Evolutionary conservation across 2,797 vertebrate species (phyloP).

Genomic region (Discoglossus pictus): DNA sequence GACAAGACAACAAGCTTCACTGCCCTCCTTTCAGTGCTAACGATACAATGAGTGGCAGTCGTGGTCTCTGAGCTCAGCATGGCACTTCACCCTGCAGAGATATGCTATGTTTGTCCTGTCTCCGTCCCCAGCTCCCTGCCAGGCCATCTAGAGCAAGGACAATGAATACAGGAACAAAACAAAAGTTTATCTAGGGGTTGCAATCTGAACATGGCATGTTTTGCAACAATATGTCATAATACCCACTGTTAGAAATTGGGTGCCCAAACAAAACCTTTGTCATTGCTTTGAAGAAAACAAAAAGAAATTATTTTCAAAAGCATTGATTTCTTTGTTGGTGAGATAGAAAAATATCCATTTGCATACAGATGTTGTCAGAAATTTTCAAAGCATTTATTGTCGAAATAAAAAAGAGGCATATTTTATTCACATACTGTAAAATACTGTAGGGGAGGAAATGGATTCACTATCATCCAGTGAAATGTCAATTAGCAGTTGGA

Average conservation of each 20-base stretch:
- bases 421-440: slow-evolving; percentile 7
- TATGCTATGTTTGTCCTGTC: slow-evolving; percentile 52
- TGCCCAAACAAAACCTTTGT: background rate
- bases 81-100: slow-evolving; percentile 57
- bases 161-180: slow-evolving; percentile 8
- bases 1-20: slow-evolving; percentile 68
- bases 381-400: slow-evolving; percentile 34
- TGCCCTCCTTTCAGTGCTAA: slow-evolving; percentile 69
- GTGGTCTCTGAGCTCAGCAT: slow-evolving; percentile 62
- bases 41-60: slow-evolving; percentile 76
- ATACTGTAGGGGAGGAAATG: no score
- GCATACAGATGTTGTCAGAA: slow-evolving; percentile 27
- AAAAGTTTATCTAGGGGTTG: slow-evolving; percentile 26
- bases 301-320: slow-evolving; percentile 34
- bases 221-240: background rate
- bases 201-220: background rate
- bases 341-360: background rate
- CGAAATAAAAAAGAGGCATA: background rate
- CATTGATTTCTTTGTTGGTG: slow-evolving; percentile 28
- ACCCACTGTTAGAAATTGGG: slow-evolving; percentile 2
- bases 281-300: background rate
- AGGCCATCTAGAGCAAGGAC: slow-evolving; percentile 54
- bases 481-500: no score
- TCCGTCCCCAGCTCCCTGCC: slow-evolving; percentile 51
- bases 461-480: no score